Base-by-base conservation (phyloP, 2,797 vertebrate species). In the Sphenopsis melanotis region DNA sequence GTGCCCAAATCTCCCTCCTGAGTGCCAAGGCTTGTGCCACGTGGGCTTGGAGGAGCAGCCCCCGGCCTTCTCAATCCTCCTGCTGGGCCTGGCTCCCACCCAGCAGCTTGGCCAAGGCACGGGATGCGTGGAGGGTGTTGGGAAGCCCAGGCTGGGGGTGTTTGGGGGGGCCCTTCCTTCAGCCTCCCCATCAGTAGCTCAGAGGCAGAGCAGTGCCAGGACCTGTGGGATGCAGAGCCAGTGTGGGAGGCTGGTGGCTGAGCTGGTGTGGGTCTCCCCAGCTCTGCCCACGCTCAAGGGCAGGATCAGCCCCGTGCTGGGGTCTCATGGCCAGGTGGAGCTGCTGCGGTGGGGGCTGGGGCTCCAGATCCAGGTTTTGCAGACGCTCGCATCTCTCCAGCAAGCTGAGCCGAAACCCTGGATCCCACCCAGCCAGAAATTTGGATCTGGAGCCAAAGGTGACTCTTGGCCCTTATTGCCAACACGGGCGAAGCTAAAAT, bases 351-450 rank as follows among this genome's bases (percentile, higher is more conserved):
- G 37, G 76, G 46, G 59, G 50, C 83, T 76, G 77, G 59, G 39
- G 81, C 81, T 96, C 93, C 95, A 80, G 64, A 65, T 96, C 95
- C 96, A 95, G 92, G 89, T 90, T 96, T 97, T 97, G 86, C 90
- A 87, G 64, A 50, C 0, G 39, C 64, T 93, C 10, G 11, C 37
- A 17, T 82, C 68, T 85, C 77, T 93, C 88, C 2, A 8, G 69
- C 50, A 79, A 95, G 90, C 96, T 90, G 92, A 87, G 66, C 74
- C 0, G 8, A 97, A 95, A 92, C 59, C 64, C 94, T 94, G 95
- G 94, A 95, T 93, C 90, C 89, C 57, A 77, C 83, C 68, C 83
- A 94, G 83, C n/a, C 75, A 92, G 78, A 92, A 96, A 92, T 61
- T 90, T 81, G 94, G 94, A 96, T 92, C 83, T 89, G 96, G 95